A percentile compares a stretch with the other conserved stretches of the same genome.
Conservation (phyloP, 92 coral and sea anemone genomes). For the Palythoa grandiflora region DNA sequence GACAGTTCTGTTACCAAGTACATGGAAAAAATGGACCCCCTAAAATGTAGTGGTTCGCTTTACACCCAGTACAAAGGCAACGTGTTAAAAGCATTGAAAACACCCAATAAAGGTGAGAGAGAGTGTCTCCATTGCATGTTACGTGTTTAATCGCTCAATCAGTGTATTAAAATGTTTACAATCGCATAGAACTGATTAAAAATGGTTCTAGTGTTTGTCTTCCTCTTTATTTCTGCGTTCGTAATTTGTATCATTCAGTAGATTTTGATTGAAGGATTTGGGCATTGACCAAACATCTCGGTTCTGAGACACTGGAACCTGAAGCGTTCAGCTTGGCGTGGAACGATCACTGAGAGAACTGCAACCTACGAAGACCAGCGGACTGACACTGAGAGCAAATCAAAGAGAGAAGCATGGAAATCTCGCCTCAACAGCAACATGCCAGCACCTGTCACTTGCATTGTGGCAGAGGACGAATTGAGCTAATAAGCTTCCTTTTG, state of each 20-base stretch:
- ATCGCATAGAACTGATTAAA: background rate
- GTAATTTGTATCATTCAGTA: background rate
- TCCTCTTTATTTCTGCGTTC: background rate
- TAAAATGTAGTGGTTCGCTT: constrained; percentile 32
- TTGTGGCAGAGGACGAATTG: no score
- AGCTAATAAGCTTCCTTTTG: no score
- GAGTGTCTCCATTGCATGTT: background rate
- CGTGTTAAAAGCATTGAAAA: constrained; percentile 34
- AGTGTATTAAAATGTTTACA: background rate
- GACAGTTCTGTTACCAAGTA: constrained; percentile 47
- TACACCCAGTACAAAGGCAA: constrained; percentile 47
- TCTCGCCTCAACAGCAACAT: no score
- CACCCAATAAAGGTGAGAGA: constrained; percentile 9
- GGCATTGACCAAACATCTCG: no score
- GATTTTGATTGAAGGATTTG: background rate
- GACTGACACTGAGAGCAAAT: no score
- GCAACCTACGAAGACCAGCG: no score
- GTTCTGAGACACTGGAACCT: no score
- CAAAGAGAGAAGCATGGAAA: no score
- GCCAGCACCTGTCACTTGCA: no score
- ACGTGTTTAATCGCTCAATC: background rate
- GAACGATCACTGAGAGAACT: no score
- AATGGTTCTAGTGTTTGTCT: background rate
- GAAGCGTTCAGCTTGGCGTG: no score
- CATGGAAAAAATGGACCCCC: constrained; percentile 43